Conservation (phyloP, 2,113 vertebrate genomes). For the Scomber japonicus region DNA sequence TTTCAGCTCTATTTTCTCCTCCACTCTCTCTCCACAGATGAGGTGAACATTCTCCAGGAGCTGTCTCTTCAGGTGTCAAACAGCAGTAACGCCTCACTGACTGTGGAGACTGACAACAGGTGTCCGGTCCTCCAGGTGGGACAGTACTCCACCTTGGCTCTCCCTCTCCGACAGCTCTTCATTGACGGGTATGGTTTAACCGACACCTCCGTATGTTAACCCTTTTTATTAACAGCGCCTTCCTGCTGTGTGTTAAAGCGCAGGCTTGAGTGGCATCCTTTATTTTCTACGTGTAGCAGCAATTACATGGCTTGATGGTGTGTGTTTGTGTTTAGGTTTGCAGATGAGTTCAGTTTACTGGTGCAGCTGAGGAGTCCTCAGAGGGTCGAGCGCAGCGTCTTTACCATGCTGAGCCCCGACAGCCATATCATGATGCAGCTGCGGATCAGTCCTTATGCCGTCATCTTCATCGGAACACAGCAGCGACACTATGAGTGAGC, state of each 20-base stretch:
- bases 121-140: slow-evolving; percentile 87
- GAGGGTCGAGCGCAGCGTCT: slow-evolving; percentile 85
- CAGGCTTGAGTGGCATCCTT: not conserved
- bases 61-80: slow-evolving; percentile 73
- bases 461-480: slow-evolving; percentile 87
- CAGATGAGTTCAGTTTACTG: slow-evolving; percentile 89
- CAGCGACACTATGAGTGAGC: slow-evolving; percentile 92
- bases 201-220: not conserved
- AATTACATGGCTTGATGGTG: not conserved
- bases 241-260: not conserved
- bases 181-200: slow-evolving; percentile 81
- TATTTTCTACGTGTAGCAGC: not conserved
- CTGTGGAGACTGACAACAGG: slow-evolving; percentile 63
- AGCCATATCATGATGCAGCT: slow-evolving; percentile 88
- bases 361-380: slow-evolving; percentile 85
- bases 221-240: not conserved
- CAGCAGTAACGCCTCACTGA: slow-evolving; percentile 84
- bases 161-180: slow-evolving; percentile 85
- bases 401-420: slow-evolving; percentile 86
- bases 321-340: slow-evolving; percentile 82
- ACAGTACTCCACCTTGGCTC: slow-evolving; percentile 88
- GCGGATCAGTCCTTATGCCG: slow-evolving; percentile 77
- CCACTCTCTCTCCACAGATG: slow-evolving; percentile 76
- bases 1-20: not conserved
- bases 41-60: slow-evolving; percentile 87